Evolutionary conservation across 2,888 invertebrate genomes (phyloP).

Genomic region (Lycophotia porphyrea): DNA sequence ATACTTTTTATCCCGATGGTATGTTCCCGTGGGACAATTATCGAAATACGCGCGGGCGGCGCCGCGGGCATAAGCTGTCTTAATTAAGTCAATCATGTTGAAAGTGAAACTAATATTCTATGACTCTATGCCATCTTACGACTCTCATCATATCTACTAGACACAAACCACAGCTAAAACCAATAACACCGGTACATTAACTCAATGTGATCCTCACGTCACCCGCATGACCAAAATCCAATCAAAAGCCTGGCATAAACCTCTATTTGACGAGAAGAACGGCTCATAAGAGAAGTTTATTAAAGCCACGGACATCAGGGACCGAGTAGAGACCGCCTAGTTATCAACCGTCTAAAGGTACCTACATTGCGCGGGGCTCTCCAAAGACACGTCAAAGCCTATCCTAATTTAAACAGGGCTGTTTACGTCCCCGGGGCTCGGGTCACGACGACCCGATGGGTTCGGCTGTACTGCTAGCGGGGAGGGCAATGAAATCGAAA

Average conservation of each 20-base stretch:
- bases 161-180: background rate
- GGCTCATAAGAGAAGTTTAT: constrained; percentile 56
- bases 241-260: constrained; percentile 39
- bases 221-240: constrained; percentile 46
- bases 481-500: constrained; percentile 9
- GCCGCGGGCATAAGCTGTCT: no score
- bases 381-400: constrained; percentile 87
- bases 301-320: constrained; percentile 52
- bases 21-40: no score
- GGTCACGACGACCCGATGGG: constrained; percentile 68
- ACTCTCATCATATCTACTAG: background rate
- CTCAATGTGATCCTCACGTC: background rate
- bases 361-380: constrained; percentile 65
- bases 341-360: constrained; percentile 71
- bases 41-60: no score
- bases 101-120: background rate
- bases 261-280: constrained; percentile 40
- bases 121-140: background rate
- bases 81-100: background rate
- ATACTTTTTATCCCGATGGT: no score
- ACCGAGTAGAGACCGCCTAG: constrained; percentile 55
- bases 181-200: constrained; percentile 13
- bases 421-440: constrained; percentile 83
- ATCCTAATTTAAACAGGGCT: constrained; percentile 88
- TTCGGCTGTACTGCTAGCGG: constrained; percentile 65